Base-by-base conservation (phyloP, 1,140 invertebrate genomes). In the Holotrichia oblita region DNA sequence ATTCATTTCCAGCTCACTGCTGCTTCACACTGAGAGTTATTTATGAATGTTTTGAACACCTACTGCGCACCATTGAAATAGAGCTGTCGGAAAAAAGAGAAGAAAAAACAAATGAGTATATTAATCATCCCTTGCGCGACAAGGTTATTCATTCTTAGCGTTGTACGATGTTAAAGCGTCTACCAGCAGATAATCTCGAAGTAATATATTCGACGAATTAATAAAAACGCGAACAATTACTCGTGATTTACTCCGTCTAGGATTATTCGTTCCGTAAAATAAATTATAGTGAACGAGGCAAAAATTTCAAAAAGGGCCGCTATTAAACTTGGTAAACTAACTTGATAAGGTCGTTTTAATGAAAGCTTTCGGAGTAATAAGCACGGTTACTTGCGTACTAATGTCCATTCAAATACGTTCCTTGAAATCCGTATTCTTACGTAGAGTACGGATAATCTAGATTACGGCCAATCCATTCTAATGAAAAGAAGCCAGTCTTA, bases 201-300 rank as follows among this genome's bases (percentile, higher is more conserved):
- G 12, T 55, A 55, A 55, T 55, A n/a, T 55, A 55, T 55, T 55
- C 48, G 14, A 17, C 12, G 48, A 55, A 55, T n/a, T 55, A 55
- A n/a, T 55, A 55, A 55, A 55, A 55, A 55, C 12, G 27, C 12
- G 48, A 17, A 17, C 48, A 55, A 55, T 55, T 17, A 17, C 17
- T 55, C 48, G 48, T 55, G 48, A 14, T 55, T 17, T 55, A 55
- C 48, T n/a, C 48, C 17, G 12, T n/a, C 48, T n/a, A 14, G 48
- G 14, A 55, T 55, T 55, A 55, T 55, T 55, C 48, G 6, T 55
- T 55, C 17, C 48, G 17, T 55, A 55, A 55, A 55, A 55, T 55
- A 55, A 55, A 55, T 55, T 55, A 55, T 55, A 55, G 48, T 6
- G 48, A 55, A 17, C 48, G 48, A 55, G 14, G 48, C 48, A 55